phyloP scores from a whole-genome alignment of 2,888 invertebrate genomes.

The Oscheius sp. region DNA sequence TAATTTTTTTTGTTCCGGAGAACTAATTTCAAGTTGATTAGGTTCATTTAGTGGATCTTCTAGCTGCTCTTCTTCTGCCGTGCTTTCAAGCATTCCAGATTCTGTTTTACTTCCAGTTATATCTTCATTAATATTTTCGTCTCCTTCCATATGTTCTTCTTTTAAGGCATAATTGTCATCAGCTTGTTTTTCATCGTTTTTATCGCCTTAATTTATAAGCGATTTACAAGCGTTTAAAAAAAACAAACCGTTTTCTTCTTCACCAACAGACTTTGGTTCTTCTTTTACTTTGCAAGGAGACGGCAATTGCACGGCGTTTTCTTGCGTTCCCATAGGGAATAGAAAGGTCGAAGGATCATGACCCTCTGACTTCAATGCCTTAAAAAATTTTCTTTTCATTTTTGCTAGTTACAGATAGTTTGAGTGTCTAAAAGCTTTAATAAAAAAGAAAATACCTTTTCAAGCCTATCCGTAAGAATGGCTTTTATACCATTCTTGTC shows the following conservation, averaged over 20 bases:
- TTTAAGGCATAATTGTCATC: constrained; percentile 11
- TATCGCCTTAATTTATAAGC: background rate
- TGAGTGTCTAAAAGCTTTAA: too few relatives aligned
- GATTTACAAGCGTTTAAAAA: background rate
- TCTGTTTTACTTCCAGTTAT: background rate
- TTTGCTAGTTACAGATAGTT: too few relatives aligned
- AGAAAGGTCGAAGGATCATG: constrained; percentile 35
- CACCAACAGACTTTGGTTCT: background rate
- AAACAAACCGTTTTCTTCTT: background rate
- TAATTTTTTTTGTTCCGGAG: background rate
- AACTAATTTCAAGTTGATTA: too few relatives aligned
- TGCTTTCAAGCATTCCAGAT: constrained; percentile 12
- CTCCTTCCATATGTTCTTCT: constrained; percentile 30
- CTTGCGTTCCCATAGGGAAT: constrained; percentile 23
- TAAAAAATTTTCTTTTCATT: constrained; percentile 3
- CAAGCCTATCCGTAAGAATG: constrained; percentile 83
- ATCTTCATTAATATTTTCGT: background rate
- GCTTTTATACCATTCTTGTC: constrained; percentile 86
- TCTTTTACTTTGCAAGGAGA: constrained; percentile 4
- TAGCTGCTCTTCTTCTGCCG: constrained; percentile 32
- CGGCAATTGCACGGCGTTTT: background rate
- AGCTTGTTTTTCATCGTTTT: constrained; percentile 5
- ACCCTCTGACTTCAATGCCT: constrained; percentile 39
- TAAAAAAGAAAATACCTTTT: constrained; percentile 75
- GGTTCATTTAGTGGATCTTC: constrained; percentile 46